These are phyloP conservation scores for Drosophila prosaltans DNA, from an alignment of 1,140 invertebrate species.

Conservation along the genomic window DNA sequence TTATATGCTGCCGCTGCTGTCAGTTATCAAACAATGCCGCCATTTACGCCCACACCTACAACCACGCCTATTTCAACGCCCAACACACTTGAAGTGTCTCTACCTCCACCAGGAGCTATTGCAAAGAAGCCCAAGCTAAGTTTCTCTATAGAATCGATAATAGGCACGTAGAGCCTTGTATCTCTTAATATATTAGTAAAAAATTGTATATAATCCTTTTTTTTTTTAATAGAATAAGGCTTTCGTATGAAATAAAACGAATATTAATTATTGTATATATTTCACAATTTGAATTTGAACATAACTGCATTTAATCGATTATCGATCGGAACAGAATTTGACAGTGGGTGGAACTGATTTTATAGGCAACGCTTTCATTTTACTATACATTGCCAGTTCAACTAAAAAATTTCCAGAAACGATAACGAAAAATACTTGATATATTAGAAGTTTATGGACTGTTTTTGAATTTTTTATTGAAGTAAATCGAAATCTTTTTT, in stretches of 20 bases:
- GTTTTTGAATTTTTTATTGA: too few species aligned
- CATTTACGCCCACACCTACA: constrained; percentile 57
- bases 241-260: constrained; percentile 54
- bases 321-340: not conserved
- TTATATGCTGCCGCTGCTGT: constrained; percentile 60
- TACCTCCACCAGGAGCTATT: constrained; percentile 23
- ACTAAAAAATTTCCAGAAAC: too few species aligned
- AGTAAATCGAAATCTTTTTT: too few species aligned
- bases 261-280: not conserved
- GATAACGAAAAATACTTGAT: too few species aligned
- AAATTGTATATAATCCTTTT: constrained; percentile 7
- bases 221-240: constrained; percentile 42
- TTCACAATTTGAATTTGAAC: not conserved
- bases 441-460: too few species aligned
- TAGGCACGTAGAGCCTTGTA: constrained; percentile 71
- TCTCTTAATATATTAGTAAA: constrained; percentile 31
- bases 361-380: too few species aligned
- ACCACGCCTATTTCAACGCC: constrained; percentile 47
- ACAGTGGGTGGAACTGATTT: not conserved
- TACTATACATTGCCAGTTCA: too few species aligned
- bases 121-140: constrained; percentile 84
- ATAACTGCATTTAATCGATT: not conserved
- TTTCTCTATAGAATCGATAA: constrained; percentile 86
- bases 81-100: constrained; percentile 27
- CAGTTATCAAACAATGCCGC: constrained; percentile 48